Conservation (phyloP, 2,113 vertebrate species). For the Brachypodius melanocephalos region DNA sequence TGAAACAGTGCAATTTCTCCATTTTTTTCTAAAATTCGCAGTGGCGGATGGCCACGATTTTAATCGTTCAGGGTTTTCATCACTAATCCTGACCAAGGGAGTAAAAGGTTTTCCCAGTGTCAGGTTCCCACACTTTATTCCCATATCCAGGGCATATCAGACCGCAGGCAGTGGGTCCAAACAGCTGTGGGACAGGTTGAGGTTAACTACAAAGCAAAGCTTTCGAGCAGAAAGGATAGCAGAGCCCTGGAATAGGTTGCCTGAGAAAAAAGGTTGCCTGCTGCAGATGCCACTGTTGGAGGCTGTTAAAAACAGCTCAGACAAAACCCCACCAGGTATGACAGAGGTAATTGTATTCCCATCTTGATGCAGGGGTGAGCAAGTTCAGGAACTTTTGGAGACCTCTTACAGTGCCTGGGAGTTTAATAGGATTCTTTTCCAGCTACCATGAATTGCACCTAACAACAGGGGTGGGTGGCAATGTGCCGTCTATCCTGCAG, state of each 20-base stretch:
- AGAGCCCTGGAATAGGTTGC: background rate
- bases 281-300: background rate
- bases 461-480: background rate
- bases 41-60: rapidly evolving
- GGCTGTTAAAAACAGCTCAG: background rate
- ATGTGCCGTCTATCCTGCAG: background rate
- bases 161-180: background rate
- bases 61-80: background rate
- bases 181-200: background rate
- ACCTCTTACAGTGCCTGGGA: background rate
- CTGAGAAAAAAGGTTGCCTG: background rate
- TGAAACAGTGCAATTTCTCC: background rate
- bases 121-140: background rate
- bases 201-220: background rate
- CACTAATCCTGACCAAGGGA: background rate
- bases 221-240: background rate
- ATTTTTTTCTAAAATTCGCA: rapidly evolving
- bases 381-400: background rate
- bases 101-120: background rate
- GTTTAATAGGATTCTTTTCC: background rate
- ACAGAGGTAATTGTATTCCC: background rate
- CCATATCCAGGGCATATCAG: background rate
- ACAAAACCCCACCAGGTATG: background rate
- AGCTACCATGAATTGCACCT: background rate
- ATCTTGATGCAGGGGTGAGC: background rate